Evolutionary conservation across 2,797 vertebrate genomes (phyloP).

Genomic region (Danio kyathit): DNA sequence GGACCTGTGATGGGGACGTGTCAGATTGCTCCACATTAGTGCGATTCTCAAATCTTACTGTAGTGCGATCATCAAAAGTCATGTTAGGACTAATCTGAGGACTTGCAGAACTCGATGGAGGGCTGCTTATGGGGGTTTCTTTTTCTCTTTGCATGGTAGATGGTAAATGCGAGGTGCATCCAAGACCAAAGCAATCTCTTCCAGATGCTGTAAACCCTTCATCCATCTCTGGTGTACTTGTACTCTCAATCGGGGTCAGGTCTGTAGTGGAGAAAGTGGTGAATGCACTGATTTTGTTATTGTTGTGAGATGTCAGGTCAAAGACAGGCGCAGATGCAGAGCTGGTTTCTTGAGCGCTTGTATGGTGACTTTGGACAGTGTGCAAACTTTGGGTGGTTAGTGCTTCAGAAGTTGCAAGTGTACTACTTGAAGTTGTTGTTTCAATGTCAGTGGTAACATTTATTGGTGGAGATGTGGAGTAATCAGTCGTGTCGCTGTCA

Average conservation of each 20-base stretch:
- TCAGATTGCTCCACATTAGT: not conserved
- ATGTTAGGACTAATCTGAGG: not conserved
- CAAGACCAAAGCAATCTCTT: not conserved
- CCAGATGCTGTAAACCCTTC: not conserved
- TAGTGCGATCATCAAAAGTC: not conserved
- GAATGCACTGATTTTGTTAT: not conserved
- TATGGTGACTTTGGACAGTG: not conserved
- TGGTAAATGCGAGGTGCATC: not conserved
- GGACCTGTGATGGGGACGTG: not conserved
- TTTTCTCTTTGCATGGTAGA: not conserved
- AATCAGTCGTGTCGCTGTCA: not conserved
- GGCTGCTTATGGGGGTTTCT: not conserved
- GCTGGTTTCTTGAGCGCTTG: conserved; percentile 4
- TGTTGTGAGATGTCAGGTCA: not conserved
- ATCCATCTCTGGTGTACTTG: not conserved
- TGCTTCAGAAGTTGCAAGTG: not conserved
- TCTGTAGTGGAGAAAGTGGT: not conserved
- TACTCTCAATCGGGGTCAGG: not conserved
- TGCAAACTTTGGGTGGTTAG: not conserved
- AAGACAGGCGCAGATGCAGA: not conserved
- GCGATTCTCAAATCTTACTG: not conserved
- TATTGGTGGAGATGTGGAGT: conserved; percentile 29
- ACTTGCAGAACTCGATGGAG: not conserved
- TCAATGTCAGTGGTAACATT: conserved; percentile 11
- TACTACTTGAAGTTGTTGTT: not conserved